These are phyloP conservation scores for Labeo calbasu DNA, from an alignment of 2,797 vertebrate species.

Conservation along the genomic window DNA sequence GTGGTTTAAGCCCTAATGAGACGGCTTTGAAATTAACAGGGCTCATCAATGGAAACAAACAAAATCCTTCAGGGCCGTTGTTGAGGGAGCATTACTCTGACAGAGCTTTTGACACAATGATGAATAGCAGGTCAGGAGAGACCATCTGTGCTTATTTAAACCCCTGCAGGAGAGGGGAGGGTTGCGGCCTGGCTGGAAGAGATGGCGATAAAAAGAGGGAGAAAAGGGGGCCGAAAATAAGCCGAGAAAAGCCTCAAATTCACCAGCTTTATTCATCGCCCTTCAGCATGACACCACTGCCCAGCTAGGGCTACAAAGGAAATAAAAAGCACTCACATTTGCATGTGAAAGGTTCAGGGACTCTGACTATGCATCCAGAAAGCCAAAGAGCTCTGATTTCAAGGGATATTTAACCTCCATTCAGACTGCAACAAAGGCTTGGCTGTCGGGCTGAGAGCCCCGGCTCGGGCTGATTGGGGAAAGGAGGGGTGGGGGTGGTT, in stretches of 20 bases:
- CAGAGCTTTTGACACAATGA: constrained; percentile 87
- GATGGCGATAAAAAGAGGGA: constrained; percentile 76
- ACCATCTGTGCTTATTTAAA: constrained; percentile 90
- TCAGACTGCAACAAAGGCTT: constrained; percentile 86
- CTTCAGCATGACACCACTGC: constrained; percentile 84
- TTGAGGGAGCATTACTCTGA: constrained; percentile 83
- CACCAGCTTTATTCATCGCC: constrained; percentile 82
- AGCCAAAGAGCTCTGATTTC: constrained; percentile 87
- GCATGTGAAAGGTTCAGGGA: constrained; percentile 86
- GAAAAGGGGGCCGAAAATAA: constrained; percentile 50
- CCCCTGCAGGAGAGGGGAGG: constrained; percentile 70
- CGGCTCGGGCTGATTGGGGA: constrained; percentile 81
- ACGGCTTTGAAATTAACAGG: constrained; percentile 92
- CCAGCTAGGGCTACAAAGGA: constrained; percentile 80
- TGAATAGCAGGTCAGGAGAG: constrained; percentile 87
- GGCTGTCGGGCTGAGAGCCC: constrained; percentile 78
- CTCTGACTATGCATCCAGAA: constrained; percentile 82
- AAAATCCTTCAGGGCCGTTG: constrained; percentile 85
- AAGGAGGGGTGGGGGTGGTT: constrained; percentile 47
- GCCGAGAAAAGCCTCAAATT: constrained; percentile 77
- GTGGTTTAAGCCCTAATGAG: constrained; percentile 97
- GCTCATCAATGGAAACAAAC: constrained; percentile 95
- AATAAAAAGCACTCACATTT: constrained; percentile 80
- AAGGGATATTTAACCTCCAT: constrained; percentile 90
- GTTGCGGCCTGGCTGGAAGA: constrained; percentile 69